phyloP scores from a whole-genome alignment of 2,888 invertebrate genomes.

The Drosophila hamatofila region DNA sequence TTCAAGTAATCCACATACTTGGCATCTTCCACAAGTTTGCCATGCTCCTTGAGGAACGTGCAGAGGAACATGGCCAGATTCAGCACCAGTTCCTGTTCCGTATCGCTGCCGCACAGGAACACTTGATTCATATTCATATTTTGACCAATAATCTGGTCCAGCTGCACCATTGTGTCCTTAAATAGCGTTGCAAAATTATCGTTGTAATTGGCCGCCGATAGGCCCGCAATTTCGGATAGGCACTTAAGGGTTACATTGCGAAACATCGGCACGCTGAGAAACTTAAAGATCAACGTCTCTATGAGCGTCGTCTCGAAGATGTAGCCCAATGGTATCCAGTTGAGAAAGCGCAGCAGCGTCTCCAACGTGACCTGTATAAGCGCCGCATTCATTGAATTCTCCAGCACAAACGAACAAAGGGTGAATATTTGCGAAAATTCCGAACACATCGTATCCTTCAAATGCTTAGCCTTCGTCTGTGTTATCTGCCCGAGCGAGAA shows the following conservation, averaged over 20 bases:
- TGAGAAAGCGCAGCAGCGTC: slow-evolving; percentile 97
- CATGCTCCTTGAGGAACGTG: slow-evolving; percentile 98
- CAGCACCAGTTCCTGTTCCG: slow-evolving; percentile 99
- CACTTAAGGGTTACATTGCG: slow-evolving; percentile 99
- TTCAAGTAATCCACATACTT: slow-evolving; percentile 91
- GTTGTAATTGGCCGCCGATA: slow-evolving; percentile 95
- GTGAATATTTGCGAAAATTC: slow-evolving; percentile 99
- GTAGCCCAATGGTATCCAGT: slow-evolving; percentile 99
- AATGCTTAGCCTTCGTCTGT: slow-evolving; percentile 99
- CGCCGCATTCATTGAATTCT: slow-evolving; percentile 98
- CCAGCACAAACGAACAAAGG: slow-evolving; percentile 98
- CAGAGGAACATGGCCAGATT: slow-evolving; percentile 98
- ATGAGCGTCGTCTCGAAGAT: slow-evolving; percentile 99
- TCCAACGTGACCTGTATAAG: slow-evolving; percentile 98
- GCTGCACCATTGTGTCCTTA: slow-evolving; percentile 95
- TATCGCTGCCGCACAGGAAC: slow-evolving; percentile 96
- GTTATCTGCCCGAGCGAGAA: slow-evolving; percentile 99
- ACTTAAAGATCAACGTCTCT: slow-evolving; percentile 97
- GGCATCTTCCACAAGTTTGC: slow-evolving; percentile 93
- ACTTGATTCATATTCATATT: slow-evolving; percentile 97
- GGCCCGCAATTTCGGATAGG: slow-evolving; percentile 98
- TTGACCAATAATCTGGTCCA: slow-evolving; percentile 96
- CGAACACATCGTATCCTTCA: slow-evolving; percentile 99
- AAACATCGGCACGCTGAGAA: slow-evolving; percentile 98
- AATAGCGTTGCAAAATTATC: slow-evolving; percentile 96